Base-by-base conservation (phyloP, 2,888 invertebrate species). In the Acleris emargana region DNA sequence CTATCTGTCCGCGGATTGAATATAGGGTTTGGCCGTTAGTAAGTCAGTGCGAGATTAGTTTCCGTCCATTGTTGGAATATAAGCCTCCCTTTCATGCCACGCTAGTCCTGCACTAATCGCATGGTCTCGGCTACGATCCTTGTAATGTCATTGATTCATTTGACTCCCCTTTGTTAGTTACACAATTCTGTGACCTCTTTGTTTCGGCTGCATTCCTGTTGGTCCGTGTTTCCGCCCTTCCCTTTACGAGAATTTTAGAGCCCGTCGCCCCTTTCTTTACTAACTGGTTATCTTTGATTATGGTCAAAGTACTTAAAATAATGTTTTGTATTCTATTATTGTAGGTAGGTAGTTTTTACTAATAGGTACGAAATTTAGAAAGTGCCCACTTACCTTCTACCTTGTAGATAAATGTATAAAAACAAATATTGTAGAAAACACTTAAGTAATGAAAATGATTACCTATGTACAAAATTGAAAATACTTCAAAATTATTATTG, bases 61-160 rank as follows among this genome's bases (percentile, higher is more conserved):
- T 66, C 66, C 60, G 66, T 66, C 61, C 66, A 66, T 66, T 66
- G 61, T 66, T 61, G 61, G 66, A 61, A 66, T 47, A 57, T 61
- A 66, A 61, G 61, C 66, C 66, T 61, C 59, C 50, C 38, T 66
- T 66, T 66, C 60, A 61, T 61, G 57, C 45, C 60, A 61, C 52
- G 50, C 61, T 61, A 55, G 20, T 61, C 60, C 51, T 57, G 51
- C 57, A 52, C 38, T 61, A 61, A 66, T 57, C 60, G 51, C 55
- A 50, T 60, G 60, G 60, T 32, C 50, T 58, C 52, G 43, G 51
- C 66, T 60, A 51, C 61, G 58, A 13, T 51, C 61, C 61, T 51
- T 45, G 55, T 61, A 66, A 57, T 61, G 47, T 55, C 66, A 66
- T 66, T 66, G 66, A 66, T 66, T 66, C 66, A 66, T 66, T 52